A percentile compares a stretch with the other conserved stretches of the same genome.
phyloP scores from a whole-genome alignment of 2,888 invertebrate species.

The Arrhopalites spinosus region DNA sequence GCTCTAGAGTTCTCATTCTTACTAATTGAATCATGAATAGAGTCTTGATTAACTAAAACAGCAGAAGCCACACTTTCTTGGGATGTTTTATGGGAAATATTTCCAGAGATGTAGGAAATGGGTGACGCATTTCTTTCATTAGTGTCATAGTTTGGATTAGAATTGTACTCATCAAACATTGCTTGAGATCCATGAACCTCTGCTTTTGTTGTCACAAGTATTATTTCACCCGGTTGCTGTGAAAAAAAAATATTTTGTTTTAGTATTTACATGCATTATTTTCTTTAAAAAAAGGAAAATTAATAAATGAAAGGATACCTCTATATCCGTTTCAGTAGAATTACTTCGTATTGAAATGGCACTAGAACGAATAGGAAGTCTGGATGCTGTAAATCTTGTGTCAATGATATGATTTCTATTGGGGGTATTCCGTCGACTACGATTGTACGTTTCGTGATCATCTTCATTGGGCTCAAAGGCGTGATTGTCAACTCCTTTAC shows the following conservation, averaged over 20 bases:
- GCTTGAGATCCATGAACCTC: constrained; percentile 47
- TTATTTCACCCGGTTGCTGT: constrained; percentile 47
- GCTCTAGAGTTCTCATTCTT: constrained; percentile 18
- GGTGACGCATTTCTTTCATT: constrained; percentile 22
- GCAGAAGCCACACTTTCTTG: constrained; percentile 32
- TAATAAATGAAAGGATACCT: constrained; percentile 27
- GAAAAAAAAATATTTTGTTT: constrained; percentile 21
- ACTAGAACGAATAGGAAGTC: constrained; percentile 23
- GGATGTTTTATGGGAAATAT: constrained; percentile 34
- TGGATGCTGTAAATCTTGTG: constrained; percentile 18
- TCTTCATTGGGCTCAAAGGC: constrained; percentile 45
- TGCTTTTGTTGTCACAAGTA: constrained; percentile 53
- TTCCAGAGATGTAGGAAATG: constrained; percentile 33
- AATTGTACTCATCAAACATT: constrained; percentile 23
- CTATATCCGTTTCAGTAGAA: constrained; percentile 36
- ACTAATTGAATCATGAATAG: neutral
- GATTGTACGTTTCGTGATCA: constrained; percentile 14
- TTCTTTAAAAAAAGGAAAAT: no score
- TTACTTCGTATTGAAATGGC: constrained; percentile 36
- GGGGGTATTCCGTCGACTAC: neutral
- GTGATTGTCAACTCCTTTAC: constrained; percentile 47
- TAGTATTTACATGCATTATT: no score
- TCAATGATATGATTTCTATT: neutral
- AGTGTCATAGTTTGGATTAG: constrained; percentile 6
- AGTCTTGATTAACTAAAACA: neutral